These are phyloP conservation scores for Epirrhoe tristata DNA, from an alignment of 2,888 invertebrate genomes.

Conservation along the genomic window DNA sequence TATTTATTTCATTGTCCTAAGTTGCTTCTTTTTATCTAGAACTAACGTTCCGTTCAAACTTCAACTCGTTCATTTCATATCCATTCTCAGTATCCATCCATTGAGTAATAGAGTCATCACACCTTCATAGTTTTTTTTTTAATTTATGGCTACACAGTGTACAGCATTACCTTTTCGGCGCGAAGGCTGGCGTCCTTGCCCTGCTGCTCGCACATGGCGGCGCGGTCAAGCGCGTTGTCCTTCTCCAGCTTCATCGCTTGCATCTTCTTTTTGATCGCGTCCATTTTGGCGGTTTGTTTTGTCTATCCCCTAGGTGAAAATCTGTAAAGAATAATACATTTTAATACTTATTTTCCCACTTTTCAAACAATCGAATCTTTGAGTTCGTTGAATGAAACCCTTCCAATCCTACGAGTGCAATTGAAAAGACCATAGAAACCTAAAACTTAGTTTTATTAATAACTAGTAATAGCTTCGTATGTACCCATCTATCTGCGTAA, in stretches of 20 bases:
- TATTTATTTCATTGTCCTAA: too few relatives aligned
- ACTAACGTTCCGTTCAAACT: too few relatives aligned
- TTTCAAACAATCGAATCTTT: not conserved
- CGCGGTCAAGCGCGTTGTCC: conserved; percentile 99
- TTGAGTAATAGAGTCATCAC: too few relatives aligned
- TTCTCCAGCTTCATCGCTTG: conserved; percentile 99
- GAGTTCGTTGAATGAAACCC: too few relatives aligned
- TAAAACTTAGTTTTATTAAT: too few relatives aligned
- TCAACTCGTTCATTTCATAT: too few relatives aligned
- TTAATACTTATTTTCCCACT: not conserved
- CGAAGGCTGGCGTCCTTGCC: conserved; percentile 96
- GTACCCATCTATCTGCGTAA: not conserved
- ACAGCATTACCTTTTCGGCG: conserved; percentile 89
- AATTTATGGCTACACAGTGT: too few relatives aligned
- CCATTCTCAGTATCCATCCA: too few relatives aligned
- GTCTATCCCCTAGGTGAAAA: conserved; percentile 72
- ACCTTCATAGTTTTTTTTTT: not conserved
- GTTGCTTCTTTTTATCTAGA: too few relatives aligned
- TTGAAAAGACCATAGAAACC: too few relatives aligned
- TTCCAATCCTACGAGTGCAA: too few relatives aligned
- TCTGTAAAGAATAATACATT: conserved; percentile 51
- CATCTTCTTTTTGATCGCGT: conserved; percentile 99
- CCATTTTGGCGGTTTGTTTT: conserved; percentile 93
- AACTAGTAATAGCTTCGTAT: too few relatives aligned
- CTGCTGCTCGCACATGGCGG: conserved; percentile 98